Percentiles rank a stretch among this genome's conserved stretches.
These are phyloP conservation scores for Thunnus maccoyii DNA, from an alignment of 2,113 vertebrate genomes.

Conservation along the genomic window DNA sequence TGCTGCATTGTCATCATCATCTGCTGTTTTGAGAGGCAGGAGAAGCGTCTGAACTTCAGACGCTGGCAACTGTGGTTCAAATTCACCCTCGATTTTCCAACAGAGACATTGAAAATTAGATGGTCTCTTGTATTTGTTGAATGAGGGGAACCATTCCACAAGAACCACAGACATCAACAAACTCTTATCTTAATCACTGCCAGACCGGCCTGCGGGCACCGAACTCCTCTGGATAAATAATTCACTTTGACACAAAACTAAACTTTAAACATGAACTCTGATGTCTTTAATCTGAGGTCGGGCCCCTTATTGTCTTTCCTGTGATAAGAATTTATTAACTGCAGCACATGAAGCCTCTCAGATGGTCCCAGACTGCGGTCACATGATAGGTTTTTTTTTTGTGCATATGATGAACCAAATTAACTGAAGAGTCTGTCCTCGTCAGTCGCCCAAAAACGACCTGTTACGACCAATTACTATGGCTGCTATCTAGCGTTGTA, in stretches of 20 bases:
- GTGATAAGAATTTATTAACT: not conserved
- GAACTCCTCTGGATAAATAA: conserved; percentile 56
- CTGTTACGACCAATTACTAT: too few relatives aligned
- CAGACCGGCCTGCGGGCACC: conserved; percentile 65
- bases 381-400: too few relatives aligned
- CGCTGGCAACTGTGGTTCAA: not conserved
- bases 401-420: not conserved
- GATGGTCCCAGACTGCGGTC: not conserved
- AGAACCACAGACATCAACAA: conserved; percentile 77
- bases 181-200: conserved; percentile 76
- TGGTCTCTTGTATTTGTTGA: conserved; percentile 33
- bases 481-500: too few relatives aligned
- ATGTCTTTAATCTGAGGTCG: conserved; percentile 4
- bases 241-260: conserved; percentile 51
- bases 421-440: not conserved
- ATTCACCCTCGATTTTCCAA: conserved; percentile 45
- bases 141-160: conserved; percentile 59
- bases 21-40: not conserved
- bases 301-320: not conserved
- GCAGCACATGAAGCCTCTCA: not conserved
- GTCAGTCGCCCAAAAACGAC: too few relatives aligned
- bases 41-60: conserved; percentile 17
- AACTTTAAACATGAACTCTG: conserved; percentile 41
- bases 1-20: not conserved
- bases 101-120: conserved; percentile 53